phyloP scores from a whole-genome alignment of 2,888 invertebrate species.

The Drosophila nr. perissopoda region DNA sequence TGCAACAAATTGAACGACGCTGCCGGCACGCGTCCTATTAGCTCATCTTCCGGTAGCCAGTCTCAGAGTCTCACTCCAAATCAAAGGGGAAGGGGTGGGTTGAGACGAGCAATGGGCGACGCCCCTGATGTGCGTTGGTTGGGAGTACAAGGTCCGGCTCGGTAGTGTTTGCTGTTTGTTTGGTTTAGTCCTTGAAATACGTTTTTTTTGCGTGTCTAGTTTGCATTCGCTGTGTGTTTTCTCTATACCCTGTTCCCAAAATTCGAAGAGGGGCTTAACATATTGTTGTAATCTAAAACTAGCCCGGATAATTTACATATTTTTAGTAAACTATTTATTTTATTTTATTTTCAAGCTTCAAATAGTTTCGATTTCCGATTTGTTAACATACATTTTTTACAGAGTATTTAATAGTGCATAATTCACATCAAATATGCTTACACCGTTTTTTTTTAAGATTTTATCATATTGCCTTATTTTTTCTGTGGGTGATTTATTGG shows the following conservation, averaged over 20 bases:
- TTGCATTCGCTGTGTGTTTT: slow-evolving; percentile 8
- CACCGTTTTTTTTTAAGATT: slow-evolving; percentile 14
- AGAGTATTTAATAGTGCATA: slow-evolving; percentile 23
- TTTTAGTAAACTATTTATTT: too few relatives aligned
- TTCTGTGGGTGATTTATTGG: slow-evolving; percentile 80
- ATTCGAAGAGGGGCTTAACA: not conserved
- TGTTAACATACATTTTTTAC: not conserved
- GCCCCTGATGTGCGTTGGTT: slow-evolving; percentile 25
- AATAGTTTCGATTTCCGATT: not conserved
- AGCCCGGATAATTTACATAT: not conserved
- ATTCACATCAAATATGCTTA: not conserved
- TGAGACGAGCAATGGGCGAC: not conserved
- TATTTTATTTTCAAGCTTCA: not conserved
- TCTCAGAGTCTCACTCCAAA: slow-evolving; percentile 21
- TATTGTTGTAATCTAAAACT: not conserved
- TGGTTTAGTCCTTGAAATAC: slow-evolving; percentile 44
- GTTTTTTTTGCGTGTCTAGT: slow-evolving; percentile 26
- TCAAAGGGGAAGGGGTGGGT: not conserved
- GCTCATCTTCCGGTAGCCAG: slow-evolving; percentile 79
- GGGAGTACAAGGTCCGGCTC: slow-evolving; percentile 2
- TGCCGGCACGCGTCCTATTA: slow-evolving; percentile 83
- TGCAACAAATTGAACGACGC: slow-evolving; percentile 85
- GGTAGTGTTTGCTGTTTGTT: slow-evolving; percentile 35
- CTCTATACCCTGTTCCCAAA: slow-evolving; percentile 21
- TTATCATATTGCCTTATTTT: slow-evolving; percentile 52